Base-by-base conservation (phyloP, 2,797 vertebrate species). In the Sibirionetta formosa region DNA sequence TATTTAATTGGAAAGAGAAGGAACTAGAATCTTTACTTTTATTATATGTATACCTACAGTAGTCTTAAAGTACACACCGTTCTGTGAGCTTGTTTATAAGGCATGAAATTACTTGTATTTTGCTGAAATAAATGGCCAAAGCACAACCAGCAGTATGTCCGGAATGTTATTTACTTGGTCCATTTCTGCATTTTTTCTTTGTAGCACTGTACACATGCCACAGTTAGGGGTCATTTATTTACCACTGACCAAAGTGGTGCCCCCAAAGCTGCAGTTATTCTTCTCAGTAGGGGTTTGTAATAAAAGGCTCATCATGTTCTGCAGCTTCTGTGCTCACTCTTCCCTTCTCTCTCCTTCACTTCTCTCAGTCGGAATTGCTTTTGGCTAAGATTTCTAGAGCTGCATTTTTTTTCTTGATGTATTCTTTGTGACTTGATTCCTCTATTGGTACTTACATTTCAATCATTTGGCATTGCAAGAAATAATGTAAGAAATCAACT, bases 101-200 rank as follows among this genome's bases (percentile, higher is more conserved):
- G 40, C 86, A 92, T 93, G 85, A 94, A 97, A 82, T 95, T 97
- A 72, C 91, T 97, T 96, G 78, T 96, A 90, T 97, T 98, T 97
- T 96, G 68, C 94, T 93, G 96, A 97, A 90, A 87, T 73, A 94
- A 94, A 82, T 91, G 86, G 77, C 88, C 9, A 12, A 96, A 96
- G 91, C 10, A 15, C 87, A 97, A 94, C 97, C 96, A 98, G 77
- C 91, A 95, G 88, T 96, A 97, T 98, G 97, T 94, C 96, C 97
- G 98, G 98, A 98, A 98, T 98, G 97, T 98, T 97, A 97, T 97
- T 98, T 98, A 97, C 93, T 97, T 86, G 83, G 80, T 97, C 78
- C 82, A 38, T 97, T 97, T 97, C 96, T 98, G 91, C 53, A 79
- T 94, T 90, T 95, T 97, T 97, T 93, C 93, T 96, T 94, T 97